Percentiles rank a stretch among this genome's conserved stretches.
phyloP scores from a whole-genome alignment of 2,888 invertebrate genomes.

The Andrena hattorfiana region DNA sequence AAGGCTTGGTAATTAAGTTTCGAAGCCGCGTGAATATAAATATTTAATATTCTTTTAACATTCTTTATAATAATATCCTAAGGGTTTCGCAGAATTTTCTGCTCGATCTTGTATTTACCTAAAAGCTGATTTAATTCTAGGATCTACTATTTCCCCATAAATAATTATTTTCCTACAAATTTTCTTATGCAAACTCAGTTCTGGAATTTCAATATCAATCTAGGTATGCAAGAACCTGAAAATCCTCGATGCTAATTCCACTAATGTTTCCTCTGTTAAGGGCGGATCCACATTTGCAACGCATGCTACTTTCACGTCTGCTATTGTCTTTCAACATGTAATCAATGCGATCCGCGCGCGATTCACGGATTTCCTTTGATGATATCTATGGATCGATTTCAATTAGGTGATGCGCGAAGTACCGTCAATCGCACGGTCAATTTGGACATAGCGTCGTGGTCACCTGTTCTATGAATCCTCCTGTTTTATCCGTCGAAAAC shows the following conservation, averaged over 20 bases:
- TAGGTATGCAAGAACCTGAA: background rate
- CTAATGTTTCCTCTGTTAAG: background rate
- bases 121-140: too few species aligned
- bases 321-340: constrained; percentile 2
- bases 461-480: constrained; percentile 57
- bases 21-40: too few species aligned
- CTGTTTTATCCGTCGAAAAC: constrained; percentile 59
- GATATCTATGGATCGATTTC: constrained; percentile 51
- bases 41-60: too few species aligned
- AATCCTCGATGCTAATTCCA: background rate
- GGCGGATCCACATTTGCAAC: background rate
- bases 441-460: constrained; percentile 51
- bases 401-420: constrained; percentile 54
- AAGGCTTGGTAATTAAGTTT: background rate
- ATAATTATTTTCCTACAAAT: too few species aligned
- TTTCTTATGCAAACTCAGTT: too few species aligned
- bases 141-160: too few species aligned
- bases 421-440: constrained; percentile 51
- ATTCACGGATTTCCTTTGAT: constrained; percentile 57
- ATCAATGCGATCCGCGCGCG: constrained; percentile 44
- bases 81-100: too few species aligned
- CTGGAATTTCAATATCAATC: background rate
- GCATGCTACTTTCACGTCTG: background rate
- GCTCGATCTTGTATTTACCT: too few species aligned
- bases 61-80: too few species aligned